These are phyloP conservation scores for Callimorpha dominula DNA, from an alignment of 2,888 invertebrate species.

Conservation along the genomic window DNA sequence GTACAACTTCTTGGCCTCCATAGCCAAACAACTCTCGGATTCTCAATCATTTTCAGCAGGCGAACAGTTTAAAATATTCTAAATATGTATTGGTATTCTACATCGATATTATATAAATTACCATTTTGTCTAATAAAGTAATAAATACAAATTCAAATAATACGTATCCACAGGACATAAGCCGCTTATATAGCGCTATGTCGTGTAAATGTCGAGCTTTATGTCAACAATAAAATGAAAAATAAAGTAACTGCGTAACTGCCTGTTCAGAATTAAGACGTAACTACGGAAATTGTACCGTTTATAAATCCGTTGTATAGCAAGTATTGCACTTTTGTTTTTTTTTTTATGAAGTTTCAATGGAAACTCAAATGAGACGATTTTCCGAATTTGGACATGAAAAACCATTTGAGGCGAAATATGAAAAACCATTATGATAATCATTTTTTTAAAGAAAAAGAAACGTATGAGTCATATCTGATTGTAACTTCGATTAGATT, in stretches of 20 bases:
- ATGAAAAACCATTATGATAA: too few species aligned
- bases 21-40: too few species aligned
- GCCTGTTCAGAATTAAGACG: not conserved
- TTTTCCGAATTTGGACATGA: not conserved
- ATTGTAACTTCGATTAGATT: too few species aligned
- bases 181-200: not conserved
- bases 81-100: not conserved
- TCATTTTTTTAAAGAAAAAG: too few species aligned
- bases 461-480: too few species aligned
- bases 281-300: not conserved
- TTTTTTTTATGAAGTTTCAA: not conserved
- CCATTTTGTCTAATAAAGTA: not conserved
- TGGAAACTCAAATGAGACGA: not conserved
- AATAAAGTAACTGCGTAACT: not conserved
- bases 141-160: not conserved
- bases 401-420: too few species aligned
- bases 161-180: not conserved
- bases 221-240: not conserved
- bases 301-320: not conserved
- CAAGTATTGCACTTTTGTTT: not conserved
- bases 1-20: too few species aligned
- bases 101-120: not conserved
- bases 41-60: not conserved
- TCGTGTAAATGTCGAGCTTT: not conserved
- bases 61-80: not conserved